Percentiles rank a stretch among this genome's conserved stretches.
phyloP scores from a whole-genome alignment of 2,113 vertebrate genomes.

The Piaya cayana region DNA sequence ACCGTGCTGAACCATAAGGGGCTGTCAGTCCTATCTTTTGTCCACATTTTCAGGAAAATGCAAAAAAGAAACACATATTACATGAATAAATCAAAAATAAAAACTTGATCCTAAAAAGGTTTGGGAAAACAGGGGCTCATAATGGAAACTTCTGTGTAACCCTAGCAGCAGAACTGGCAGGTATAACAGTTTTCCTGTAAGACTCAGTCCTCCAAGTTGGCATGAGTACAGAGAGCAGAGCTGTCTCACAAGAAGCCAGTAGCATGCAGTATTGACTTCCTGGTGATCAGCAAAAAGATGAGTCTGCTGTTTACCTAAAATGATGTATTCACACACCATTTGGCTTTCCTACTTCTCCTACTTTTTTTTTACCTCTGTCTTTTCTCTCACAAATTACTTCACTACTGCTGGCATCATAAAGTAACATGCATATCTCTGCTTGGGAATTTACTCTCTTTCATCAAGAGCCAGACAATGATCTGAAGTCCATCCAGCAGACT shows the following conservation, averaged over 20 bases:
- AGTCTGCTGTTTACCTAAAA: neutral
- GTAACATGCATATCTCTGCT: neutral
- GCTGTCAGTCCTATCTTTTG: constrained; percentile 13
- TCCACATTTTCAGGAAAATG: neutral
- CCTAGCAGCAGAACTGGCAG: neutral
- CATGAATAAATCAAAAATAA: neutral
- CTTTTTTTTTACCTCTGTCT: neutral
- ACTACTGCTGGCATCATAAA: neutral
- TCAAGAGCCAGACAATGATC: fast-evolving
- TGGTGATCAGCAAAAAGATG: neutral
- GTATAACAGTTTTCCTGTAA: neutral
- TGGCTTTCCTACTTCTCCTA: neutral
- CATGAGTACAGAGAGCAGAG: neutral
- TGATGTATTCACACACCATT: neutral
- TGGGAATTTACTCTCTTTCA: neutral
- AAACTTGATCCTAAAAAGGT: neutral
- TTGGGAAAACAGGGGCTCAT: neutral
- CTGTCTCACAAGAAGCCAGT: neutral
- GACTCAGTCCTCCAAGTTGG: neutral
- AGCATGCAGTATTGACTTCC: neutral
- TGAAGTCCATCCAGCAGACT: neutral
- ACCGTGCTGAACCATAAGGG: neutral
- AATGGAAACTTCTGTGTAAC: neutral
- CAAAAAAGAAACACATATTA: neutral
- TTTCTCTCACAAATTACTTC: neutral